Evolutionary conservation across 2,797 vertebrate genomes (phyloP).

Genomic region (Paratrypauchen microcephalus): DNA sequence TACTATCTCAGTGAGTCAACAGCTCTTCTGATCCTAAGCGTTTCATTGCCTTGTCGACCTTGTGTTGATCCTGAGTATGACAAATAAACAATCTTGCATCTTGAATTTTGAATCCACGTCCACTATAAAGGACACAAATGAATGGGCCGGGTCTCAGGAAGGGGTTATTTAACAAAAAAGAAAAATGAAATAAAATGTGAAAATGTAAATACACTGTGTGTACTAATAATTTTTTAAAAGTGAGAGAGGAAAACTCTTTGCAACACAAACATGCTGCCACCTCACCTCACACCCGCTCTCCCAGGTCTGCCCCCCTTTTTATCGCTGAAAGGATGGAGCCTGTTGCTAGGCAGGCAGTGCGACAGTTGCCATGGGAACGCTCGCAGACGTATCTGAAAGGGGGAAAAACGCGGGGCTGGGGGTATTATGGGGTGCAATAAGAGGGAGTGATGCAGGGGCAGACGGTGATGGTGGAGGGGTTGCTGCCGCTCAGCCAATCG

Average conservation of each 20-base stretch:
- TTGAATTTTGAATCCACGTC: too few relatives aligned
- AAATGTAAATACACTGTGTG: not conserved
- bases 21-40: too few relatives aligned
- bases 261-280: constrained; percentile 37
- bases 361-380: constrained; percentile 82
- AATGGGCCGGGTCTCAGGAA: too few relatives aligned
- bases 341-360: constrained; percentile 82
- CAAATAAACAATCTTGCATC: too few relatives aligned
- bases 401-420: constrained; percentile 54
- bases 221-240: not conserved
- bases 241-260: constrained; percentile 1
- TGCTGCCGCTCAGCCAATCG: constrained; percentile 68
- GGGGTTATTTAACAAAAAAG: not conserved
- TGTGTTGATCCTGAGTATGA: too few relatives aligned
- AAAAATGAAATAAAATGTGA: not conserved
- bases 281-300: constrained; percentile 34
- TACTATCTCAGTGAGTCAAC: too few relatives aligned
- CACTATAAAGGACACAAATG: too few relatives aligned
- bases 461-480: constrained; percentile 42
- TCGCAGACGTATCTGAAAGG: constrained; percentile 73
- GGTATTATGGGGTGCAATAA: constrained; percentile 61
- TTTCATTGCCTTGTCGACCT: too few relatives aligned
- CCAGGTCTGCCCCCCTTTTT: constrained; percentile 45
- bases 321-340: constrained; percentile 70
- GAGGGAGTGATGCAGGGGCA: constrained; percentile 46